These are phyloP conservation scores for Heteromyza rotundicornis DNA, from an alignment of 2,888 invertebrate species.

Conservation along the genomic window DNA sequence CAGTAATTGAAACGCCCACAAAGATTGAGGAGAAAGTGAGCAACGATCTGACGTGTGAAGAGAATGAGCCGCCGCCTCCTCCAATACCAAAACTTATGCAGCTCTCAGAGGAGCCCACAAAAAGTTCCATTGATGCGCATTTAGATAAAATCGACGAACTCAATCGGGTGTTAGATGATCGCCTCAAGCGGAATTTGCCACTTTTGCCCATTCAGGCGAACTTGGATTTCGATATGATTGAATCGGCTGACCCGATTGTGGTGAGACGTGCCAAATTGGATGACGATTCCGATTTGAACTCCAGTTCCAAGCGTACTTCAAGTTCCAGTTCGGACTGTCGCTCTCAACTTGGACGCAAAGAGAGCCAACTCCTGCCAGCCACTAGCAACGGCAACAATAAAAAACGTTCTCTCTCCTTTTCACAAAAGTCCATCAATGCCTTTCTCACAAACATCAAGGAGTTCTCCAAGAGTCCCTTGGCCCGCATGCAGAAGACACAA, in stretches of 20 bases:
- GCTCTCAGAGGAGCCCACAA: constrained; percentile 32
- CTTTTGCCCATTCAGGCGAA: constrained; percentile 20
- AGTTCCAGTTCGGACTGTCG: constrained; percentile 56
- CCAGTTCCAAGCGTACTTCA: constrained; percentile 48
- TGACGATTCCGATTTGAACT: constrained; percentile 26
- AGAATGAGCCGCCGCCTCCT: neutral
- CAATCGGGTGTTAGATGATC: constrained; percentile 58
- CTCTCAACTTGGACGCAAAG: constrained; percentile 36
- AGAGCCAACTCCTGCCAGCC: constrained; percentile 6
- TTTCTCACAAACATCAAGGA: constrained; percentile 58
- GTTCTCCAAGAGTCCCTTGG: constrained; percentile 55
- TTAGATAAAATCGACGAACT: constrained; percentile 60
- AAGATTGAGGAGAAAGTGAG: neutral
- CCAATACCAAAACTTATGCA: too few relatives aligned
- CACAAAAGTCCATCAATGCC: constrained; percentile 58
- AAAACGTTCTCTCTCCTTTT: constrained; percentile 60
- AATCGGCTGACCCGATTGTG: constrained; percentile 35
- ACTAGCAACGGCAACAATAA: constrained; percentile 37
- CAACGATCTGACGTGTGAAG: too few relatives aligned
- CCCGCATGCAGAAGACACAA: constrained; percentile 38
- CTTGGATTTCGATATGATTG: constrained; percentile 52
- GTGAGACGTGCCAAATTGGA: constrained; percentile 29
- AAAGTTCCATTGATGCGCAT: constrained; percentile 59
- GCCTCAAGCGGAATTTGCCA: constrained; percentile 49
- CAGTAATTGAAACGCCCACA: neutral